Conservation (phyloP, 2,113 vertebrate species). For the Fregetta grallaria region DNA sequence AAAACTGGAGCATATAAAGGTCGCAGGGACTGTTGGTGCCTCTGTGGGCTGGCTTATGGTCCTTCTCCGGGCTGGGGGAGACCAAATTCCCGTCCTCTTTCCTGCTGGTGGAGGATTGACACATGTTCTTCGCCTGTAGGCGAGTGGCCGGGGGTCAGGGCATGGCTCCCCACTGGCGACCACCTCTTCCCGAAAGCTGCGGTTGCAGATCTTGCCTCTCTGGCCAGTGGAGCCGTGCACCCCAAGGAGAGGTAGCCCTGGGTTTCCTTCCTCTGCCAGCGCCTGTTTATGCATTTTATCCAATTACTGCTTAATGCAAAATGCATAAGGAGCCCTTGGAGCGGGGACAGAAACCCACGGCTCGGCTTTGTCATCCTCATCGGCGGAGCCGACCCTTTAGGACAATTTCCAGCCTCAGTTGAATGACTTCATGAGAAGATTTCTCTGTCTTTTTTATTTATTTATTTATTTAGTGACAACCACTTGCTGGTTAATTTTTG, state of each 20-base stretch:
- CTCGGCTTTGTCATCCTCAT: neutral
- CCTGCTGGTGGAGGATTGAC: neutral
- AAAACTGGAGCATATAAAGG: neutral
- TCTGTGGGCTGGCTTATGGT: neutral
- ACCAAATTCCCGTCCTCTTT: fast-evolving
- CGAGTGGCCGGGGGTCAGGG: neutral
- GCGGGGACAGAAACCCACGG: neutral
- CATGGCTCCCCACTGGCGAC: neutral
- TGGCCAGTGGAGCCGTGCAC: fast-evolving
- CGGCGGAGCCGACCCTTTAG: neutral
- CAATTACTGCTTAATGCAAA: conserved; percentile 9
- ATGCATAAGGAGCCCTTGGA: conserved; percentile 18
- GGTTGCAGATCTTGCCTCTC: fast-evolving
- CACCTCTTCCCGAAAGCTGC: neutral
- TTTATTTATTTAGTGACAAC: neutral
- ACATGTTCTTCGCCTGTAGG: fast-evolving
- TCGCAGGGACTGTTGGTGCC: fast-evolving
- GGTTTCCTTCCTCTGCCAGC: neutral
- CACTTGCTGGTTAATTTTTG: neutral
- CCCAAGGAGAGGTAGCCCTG: neutral
- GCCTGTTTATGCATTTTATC: conserved; percentile 22
- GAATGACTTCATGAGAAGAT: neutral
- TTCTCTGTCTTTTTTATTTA: neutral
- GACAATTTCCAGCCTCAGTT: neutral
- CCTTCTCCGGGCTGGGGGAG: neutral